A percentile compares a stretch with the other conserved stretches of the same genome.
phyloP scores from a whole-genome alignment of 1,140 invertebrate genomes.

The Halyomorpha halys region DNA sequence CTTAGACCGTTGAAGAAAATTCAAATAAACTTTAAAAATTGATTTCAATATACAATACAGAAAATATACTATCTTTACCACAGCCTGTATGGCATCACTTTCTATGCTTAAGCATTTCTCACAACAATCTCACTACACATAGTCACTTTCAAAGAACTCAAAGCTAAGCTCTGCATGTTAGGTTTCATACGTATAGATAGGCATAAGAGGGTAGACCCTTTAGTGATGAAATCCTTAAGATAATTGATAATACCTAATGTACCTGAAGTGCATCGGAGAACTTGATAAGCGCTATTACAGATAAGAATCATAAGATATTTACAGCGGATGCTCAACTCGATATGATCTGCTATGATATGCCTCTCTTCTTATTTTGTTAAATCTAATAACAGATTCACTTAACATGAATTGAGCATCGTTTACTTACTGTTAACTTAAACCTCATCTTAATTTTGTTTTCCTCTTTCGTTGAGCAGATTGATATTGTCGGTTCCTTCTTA shows the following conservation, averaged over 20 bases:
- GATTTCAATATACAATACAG: slow-evolving; percentile 20
- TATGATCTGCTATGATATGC: slow-evolving; percentile 7
- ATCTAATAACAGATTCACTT: not conserved
- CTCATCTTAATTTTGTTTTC: not conserved
- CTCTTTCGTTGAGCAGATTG: not conserved
- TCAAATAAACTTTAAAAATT: slow-evolving; percentile 12
- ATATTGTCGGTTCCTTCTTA: slow-evolving; percentile 13
- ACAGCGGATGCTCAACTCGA: slow-evolving; percentile 6
- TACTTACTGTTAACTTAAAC: not conserved
- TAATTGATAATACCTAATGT: too few species aligned
- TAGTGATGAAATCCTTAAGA: too few species aligned
- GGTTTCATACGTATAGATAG: slow-evolving; percentile 3
- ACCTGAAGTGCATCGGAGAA: too few species aligned
- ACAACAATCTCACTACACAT: slow-evolving; percentile 9
- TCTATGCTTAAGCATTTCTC: slow-evolving; percentile 20
- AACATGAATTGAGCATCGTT: not conserved
- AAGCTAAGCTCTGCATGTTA: slow-evolving; percentile 21
- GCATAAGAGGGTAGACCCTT: not conserved
- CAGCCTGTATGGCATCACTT: slow-evolving; percentile 24
- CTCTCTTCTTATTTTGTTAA: not conserved
- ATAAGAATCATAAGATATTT: not conserved
- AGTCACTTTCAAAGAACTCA: not conserved
- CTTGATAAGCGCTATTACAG: too few species aligned
- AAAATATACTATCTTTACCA: slow-evolving; percentile 28
- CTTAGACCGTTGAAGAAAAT: slow-evolving; percentile 19